Percentiles rank a stretch among this genome's conserved stretches.
Conservation (phyloP, 1,140 invertebrate genomes). For the Meloidogyne hapla region DNA sequence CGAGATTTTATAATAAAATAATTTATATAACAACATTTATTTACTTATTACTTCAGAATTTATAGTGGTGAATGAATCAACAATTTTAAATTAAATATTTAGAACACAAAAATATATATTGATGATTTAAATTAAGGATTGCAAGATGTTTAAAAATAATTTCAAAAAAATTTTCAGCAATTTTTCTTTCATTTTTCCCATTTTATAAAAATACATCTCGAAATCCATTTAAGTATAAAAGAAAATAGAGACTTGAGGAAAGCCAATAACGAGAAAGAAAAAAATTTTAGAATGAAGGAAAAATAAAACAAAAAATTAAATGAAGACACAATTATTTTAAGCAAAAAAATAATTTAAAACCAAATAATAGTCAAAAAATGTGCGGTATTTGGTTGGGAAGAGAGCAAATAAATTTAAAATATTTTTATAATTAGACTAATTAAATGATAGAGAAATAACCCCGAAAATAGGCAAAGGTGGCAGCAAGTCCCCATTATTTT, state of each 20-base stretch:
- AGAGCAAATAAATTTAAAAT: conserved; percentile 10
- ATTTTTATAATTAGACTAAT: not conserved
- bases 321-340: conserved; percentile 5
- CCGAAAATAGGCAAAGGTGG: not conserved
- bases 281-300: not conserved
- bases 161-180: too few species aligned
- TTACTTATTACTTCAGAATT: not conserved
- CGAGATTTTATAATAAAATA: too few species aligned
- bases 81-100: not conserved
- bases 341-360: conserved; percentile 1
- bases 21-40: not conserved
- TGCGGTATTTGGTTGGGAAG: not conserved
- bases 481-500: not conserved
- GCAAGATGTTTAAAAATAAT: too few species aligned
- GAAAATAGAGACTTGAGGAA: not conserved
- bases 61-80: not conserved
- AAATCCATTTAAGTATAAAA: too few species aligned
- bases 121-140: too few species aligned
- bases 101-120: not conserved
- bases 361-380: conserved; percentile 1
- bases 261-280: too few species aligned
- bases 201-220: too few species aligned
- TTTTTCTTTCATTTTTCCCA: too few species aligned
- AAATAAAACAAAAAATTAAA: conserved; percentile 2
- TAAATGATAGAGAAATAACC: not conserved